A percentile compares a stretch with the other conserved stretches of the same genome.
Conservation (phyloP, 2,797 vertebrate species). For the Fistularia commersonii region DNA sequence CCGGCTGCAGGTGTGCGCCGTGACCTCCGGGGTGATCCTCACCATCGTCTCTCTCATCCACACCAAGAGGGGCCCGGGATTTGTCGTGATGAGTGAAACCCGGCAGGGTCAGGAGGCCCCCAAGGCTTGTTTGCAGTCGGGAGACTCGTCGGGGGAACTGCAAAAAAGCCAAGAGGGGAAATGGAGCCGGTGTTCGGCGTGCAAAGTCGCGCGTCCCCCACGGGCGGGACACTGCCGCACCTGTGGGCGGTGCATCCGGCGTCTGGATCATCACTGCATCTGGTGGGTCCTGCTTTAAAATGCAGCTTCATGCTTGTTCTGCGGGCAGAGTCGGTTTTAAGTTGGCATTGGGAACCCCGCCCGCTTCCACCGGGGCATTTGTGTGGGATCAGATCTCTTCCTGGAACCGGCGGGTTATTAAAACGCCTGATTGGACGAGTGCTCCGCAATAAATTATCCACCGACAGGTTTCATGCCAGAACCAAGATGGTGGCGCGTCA, state of each 20-base stretch:
- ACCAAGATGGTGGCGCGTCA: no score
- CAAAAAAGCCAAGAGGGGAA: constrained; percentile 23
- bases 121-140: constrained; percentile 20
- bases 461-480: no score
- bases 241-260: constrained; percentile 61
- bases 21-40: constrained; percentile 79
- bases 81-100: constrained; percentile 57
- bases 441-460: no score
- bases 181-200: constrained; percentile 72
- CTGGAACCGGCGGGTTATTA: no score
- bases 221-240: constrained; percentile 68
- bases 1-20: constrained; percentile 65
- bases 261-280: constrained; percentile 71
- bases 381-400: no score
- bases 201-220: constrained; percentile 80
- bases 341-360: no score
- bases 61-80: constrained; percentile 87
- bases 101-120: constrained; percentile 18
- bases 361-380: no score
- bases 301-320: no score
- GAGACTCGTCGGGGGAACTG: background rate
- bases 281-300: constrained; percentile 54
- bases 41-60: constrained; percentile 76
- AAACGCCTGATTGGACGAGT: no score
- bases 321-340: no score